A percentile compares a stretch with the other conserved stretches of the same genome.
phyloP scores from a whole-genome alignment of 1,140 invertebrate genomes.

The Drosophila kepulauana region DNA sequence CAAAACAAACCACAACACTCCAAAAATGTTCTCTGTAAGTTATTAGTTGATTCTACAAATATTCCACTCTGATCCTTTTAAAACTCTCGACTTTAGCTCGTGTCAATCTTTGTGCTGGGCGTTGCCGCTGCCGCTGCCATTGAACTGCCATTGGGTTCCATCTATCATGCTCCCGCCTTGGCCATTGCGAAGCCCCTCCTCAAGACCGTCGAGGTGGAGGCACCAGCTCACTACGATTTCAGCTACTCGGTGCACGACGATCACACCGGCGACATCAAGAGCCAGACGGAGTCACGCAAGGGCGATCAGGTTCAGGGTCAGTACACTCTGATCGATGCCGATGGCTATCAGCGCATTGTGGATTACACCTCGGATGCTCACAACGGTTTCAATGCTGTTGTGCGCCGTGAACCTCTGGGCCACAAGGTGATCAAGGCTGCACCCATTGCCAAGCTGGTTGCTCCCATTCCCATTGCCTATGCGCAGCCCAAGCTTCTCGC shows the following conservation, averaged over 20 bases:
- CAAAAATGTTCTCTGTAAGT: slow-evolving; percentile 82
- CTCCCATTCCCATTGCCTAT: slow-evolving; percentile 55
- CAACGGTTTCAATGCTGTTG: slow-evolving; percentile 85
- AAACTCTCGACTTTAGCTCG: slow-evolving; percentile 50
- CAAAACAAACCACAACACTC: slow-evolving; percentile 12
- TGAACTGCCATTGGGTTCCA: slow-evolving; percentile 63
- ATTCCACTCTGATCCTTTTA: not conserved
- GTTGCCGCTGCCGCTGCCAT: slow-evolving; percentile 76
- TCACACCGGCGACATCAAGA: slow-evolving; percentile 87
- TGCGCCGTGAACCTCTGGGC: slow-evolving; percentile 85
- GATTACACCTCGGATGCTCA: slow-evolving; percentile 88
- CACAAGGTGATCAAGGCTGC: slow-evolving; percentile 84
- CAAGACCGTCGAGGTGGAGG: slow-evolving; percentile 86
- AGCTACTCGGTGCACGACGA: slow-evolving; percentile 86
- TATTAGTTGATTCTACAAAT: not conserved
- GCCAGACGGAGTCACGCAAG: slow-evolving; percentile 86
- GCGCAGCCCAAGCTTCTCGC: slow-evolving; percentile 70
- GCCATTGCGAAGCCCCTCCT: slow-evolving; percentile 81
- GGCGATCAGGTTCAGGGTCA: slow-evolving; percentile 87
- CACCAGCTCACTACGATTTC: slow-evolving; percentile 86
- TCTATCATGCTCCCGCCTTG: slow-evolving; percentile 59
- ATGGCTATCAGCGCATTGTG: slow-evolving; percentile 88
- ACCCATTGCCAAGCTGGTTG: slow-evolving; percentile 57
- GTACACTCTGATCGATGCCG: slow-evolving; percentile 87
- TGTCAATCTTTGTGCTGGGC: slow-evolving; percentile 71